Evolutionary conservation across 2,797 vertebrate genomes (phyloP).

Genomic region (Cossypha caffra): DNA sequence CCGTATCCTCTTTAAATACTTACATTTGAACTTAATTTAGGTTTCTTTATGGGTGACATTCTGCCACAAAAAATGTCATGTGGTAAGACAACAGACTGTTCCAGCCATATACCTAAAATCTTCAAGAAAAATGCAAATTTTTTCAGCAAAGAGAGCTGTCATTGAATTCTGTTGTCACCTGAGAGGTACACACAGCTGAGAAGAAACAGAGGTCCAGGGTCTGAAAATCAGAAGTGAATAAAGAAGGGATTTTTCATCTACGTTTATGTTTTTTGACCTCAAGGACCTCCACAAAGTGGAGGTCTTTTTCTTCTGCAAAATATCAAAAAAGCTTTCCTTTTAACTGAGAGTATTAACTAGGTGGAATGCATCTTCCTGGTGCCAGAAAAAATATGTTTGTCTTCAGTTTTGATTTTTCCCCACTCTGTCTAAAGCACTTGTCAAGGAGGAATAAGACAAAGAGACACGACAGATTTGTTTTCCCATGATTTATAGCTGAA

Average conservation of each 20-base stretch:
- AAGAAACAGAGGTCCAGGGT: not conserved
- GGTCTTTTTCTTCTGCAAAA: not conserved
- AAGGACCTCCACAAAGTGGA: not conserved
- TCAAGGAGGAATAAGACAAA: not conserved
- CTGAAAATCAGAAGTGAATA: not conserved
- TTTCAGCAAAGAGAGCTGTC: not conserved
- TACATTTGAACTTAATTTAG: not conserved
- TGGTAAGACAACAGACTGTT: not conserved
- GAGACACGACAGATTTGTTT: not conserved
- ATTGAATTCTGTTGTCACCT: not conserved
- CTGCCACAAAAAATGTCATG: not conserved
- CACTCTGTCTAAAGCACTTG: not conserved
- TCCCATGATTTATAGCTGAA: not conserved
- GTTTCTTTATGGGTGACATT: not conserved
- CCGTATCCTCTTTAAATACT: not conserved
- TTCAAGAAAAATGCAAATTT: not conserved
- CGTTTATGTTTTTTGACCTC: not conserved
- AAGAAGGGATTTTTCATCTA: not conserved
- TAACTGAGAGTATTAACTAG: not conserved
- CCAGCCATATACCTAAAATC: not conserved
- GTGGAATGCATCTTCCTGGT: not conserved
- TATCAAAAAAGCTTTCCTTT: not conserved
- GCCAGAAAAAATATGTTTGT: not conserved
- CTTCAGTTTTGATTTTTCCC: not conserved
- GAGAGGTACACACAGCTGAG: not conserved